These are phyloP conservation scores for Salpingus planirostris DNA, from an alignment of 2,888 invertebrate genomes.

Conservation along the genomic window DNA sequence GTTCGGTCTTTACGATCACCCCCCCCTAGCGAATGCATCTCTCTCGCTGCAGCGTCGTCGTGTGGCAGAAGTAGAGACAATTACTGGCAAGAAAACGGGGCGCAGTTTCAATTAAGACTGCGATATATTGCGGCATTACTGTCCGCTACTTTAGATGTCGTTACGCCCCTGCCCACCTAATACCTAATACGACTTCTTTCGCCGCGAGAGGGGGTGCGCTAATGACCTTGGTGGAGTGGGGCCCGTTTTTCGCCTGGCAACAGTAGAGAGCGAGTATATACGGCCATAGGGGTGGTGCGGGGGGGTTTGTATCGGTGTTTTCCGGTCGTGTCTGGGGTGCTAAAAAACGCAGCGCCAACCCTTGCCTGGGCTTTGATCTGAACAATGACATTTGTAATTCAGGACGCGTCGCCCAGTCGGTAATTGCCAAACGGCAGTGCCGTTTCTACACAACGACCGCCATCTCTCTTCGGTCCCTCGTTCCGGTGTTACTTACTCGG, in stretches of 20 bases:
- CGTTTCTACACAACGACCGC: slow-evolving; percentile 7
- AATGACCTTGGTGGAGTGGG: too few relatives aligned
- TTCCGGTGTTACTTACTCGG: slow-evolving; percentile 14
- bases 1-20: too few relatives aligned
- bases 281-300: too few relatives aligned
- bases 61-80: slow-evolving; percentile 20
- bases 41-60: too few relatives aligned
- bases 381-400: slow-evolving; percentile 31
- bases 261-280: too few relatives aligned
- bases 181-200: too few relatives aligned
- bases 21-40: too few relatives aligned
- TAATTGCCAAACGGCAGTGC: slow-evolving; percentile 24
- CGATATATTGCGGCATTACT: slow-evolving; percentile 24
- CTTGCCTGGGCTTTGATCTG: slow-evolving; percentile 25
- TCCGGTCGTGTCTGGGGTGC: too few relatives aligned
- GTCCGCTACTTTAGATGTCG: slow-evolving; percentile 18
- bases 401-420: slow-evolving; percentile 25
- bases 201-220: too few relatives aligned
- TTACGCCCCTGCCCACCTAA: slow-evolving; percentile 8
- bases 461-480: slow-evolving; percentile 2
- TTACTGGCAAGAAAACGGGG: slow-evolving; percentile 21
- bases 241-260: too few relatives aligned
- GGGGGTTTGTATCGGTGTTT: too few relatives aligned
- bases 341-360: slow-evolving; percentile 1
- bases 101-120: slow-evolving; percentile 24